These are phyloP conservation scores for Gallinago stenura DNA, from an alignment of 2,797 vertebrate genomes.

Conservation along the genomic window DNA sequence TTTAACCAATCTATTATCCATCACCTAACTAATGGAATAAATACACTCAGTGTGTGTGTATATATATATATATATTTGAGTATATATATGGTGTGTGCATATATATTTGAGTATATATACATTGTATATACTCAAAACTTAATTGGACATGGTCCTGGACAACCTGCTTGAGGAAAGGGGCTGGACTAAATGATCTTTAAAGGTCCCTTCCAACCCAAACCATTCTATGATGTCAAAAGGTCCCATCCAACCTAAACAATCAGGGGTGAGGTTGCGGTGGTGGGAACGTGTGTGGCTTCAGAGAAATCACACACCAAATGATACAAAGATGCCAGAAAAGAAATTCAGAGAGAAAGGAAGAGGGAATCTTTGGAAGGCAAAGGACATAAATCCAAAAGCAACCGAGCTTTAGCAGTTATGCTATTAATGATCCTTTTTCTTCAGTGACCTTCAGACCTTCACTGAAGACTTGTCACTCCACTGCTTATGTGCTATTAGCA, in stretches of 20 bases:
- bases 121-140: background rate
- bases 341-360: background rate
- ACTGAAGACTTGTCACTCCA: background rate
- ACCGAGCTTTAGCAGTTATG: background rate
- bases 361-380: background rate
- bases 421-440: background rate
- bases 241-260: background rate
- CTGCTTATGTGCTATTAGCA: background rate
- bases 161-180: background rate
- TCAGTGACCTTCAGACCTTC: background rate
- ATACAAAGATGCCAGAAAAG: background rate
- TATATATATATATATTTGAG: background rate
- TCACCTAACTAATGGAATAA: background rate
- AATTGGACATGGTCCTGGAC: background rate
- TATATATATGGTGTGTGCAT: background rate
- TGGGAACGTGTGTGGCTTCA: background rate
- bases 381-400: background rate
- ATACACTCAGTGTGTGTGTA: fast-evolving
- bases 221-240: background rate
- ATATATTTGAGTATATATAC: background rate
- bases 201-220: background rate
- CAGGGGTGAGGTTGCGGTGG: background rate
- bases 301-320: background rate
- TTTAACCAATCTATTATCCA: background rate
- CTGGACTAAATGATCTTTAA: background rate